phyloP scores from a whole-genome alignment of 2,888 invertebrate species.

The Therioaphis trifolii region DNA sequence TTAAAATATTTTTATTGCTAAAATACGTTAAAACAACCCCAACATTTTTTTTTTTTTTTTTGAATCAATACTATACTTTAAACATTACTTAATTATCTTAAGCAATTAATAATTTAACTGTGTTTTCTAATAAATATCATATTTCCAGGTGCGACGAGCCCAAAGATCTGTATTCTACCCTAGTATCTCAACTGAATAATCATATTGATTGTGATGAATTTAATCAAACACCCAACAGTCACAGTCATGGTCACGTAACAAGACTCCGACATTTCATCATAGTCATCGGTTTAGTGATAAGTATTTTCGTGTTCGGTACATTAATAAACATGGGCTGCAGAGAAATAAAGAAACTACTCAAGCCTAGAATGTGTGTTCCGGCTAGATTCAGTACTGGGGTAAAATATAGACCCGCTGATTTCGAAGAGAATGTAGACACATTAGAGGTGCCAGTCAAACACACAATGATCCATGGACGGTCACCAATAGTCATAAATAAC shows the following conservation, averaged over 20 bases:
- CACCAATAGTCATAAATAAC: constrained; percentile 46
- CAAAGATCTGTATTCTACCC: not conserved
- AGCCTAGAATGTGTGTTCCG: constrained; percentile 11
- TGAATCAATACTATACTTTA: too few relatives aligned
- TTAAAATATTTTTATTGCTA: too few relatives aligned
- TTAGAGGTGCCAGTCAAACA: not conserved
- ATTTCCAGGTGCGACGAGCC: constrained; percentile 37
- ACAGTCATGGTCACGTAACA: constrained; percentile 34
- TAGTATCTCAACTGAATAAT: constrained; percentile 42
- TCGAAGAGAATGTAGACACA: constrained; percentile 33
- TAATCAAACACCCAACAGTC: not conserved
- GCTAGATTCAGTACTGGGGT: constrained; percentile 43
- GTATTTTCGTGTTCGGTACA: constrained; percentile 42
- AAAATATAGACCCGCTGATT: constrained; percentile 54
- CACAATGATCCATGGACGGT: constrained; percentile 37
- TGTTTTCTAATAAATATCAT: too few relatives aligned
- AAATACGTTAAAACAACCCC: too few relatives aligned
- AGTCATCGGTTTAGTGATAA: constrained; percentile 45
- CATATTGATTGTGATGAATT: constrained; percentile 5
- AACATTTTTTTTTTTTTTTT: too few relatives aligned
- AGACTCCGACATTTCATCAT: constrained; percentile 55
- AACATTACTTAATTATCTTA: too few relatives aligned
- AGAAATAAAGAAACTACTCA: not conserved
- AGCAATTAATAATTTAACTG: not conserved
- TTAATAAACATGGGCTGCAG: constrained; percentile 39